Conservation (phyloP, 2,113 vertebrate species). For the Sinocyclocheilus grahami region DNA sequence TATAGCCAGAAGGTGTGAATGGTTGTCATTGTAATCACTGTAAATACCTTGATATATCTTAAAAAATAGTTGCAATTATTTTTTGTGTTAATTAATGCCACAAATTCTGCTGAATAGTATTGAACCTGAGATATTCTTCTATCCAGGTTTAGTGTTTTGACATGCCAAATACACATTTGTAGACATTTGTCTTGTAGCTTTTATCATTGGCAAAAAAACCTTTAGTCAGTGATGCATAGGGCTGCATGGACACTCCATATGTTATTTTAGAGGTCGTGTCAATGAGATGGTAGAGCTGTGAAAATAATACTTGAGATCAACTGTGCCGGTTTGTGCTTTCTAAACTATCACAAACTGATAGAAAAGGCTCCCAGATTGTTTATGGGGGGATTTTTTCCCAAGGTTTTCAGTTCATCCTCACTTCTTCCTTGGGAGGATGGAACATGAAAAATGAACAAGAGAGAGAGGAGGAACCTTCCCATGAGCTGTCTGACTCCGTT, state of each 20-base stretch:
- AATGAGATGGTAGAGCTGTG: background rate
- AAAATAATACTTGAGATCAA: background rate
- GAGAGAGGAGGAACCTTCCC: slow-evolving; percentile 26
- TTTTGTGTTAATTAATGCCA: background rate
- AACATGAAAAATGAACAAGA: background rate
- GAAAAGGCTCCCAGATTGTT: background rate
- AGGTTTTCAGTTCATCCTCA: slow-evolving; percentile 15
- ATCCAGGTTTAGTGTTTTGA: background rate
- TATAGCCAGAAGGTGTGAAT: too few species aligned
- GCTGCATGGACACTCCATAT: background rate
- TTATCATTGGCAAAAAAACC: background rate
- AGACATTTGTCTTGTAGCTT: background rate
- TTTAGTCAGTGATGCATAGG: background rate
- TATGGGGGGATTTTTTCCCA: background rate
- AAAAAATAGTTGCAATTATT: background rate
- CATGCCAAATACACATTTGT: background rate
- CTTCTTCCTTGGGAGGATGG: background rate
- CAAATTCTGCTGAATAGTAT: background rate
- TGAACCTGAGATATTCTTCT: background rate
- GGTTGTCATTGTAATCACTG: too few species aligned
- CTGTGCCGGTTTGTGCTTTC: background rate
- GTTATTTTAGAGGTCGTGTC: background rate
- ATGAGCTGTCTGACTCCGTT: slow-evolving; percentile 19
- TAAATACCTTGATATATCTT: too few species aligned
- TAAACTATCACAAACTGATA: slow-evolving; percentile 25